These are phyloP conservation scores for Lamellibrachia satsuma DNA, from an alignment of 2,888 invertebrate species.

Conservation along the genomic window DNA sequence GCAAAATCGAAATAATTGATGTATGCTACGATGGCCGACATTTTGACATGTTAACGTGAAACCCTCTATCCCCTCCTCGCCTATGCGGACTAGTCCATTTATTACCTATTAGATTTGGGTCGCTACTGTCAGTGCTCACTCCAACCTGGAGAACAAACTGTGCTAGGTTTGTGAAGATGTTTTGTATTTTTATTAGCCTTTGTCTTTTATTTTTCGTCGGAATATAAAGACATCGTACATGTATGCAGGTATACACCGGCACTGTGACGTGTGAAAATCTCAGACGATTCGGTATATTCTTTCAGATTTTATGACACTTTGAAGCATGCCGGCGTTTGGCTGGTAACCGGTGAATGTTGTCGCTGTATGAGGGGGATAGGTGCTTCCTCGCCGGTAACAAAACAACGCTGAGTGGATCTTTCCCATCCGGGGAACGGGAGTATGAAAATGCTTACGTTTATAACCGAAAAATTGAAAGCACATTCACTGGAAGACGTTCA, in stretches of 20 bases:
- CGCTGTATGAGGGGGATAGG: background rate
- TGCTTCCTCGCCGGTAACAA: background rate
- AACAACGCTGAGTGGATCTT: background rate
- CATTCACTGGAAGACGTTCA: conserved; percentile 23
- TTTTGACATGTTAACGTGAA: background rate
- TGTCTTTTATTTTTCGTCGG: background rate
- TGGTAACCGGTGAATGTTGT: conserved; percentile 9
- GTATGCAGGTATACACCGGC: background rate
- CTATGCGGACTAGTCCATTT: conserved; percentile 9
- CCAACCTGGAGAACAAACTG: conserved; percentile 13
- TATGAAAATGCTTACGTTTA: conserved; percentile 23
- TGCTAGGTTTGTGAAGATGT: background rate
- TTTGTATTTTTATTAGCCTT: background rate
- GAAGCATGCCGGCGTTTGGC: background rate
- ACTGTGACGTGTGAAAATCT: conserved; percentile 6
- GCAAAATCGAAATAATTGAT: background rate
- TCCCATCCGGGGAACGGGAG: background rate
- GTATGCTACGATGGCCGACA: background rate
- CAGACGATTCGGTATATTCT: background rate
- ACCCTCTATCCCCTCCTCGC: background rate
- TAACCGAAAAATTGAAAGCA: conserved; percentile 21
- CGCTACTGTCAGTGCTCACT: conserved; percentile 17
- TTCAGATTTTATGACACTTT: conserved; percentile 17
- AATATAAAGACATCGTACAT: background rate
- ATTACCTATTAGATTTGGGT: conserved; percentile 11